These are phyloP conservation scores for Pocillopora verrucosa DNA, from an alignment of 64 coral and sea anemone species.

Conservation along the genomic window DNA sequence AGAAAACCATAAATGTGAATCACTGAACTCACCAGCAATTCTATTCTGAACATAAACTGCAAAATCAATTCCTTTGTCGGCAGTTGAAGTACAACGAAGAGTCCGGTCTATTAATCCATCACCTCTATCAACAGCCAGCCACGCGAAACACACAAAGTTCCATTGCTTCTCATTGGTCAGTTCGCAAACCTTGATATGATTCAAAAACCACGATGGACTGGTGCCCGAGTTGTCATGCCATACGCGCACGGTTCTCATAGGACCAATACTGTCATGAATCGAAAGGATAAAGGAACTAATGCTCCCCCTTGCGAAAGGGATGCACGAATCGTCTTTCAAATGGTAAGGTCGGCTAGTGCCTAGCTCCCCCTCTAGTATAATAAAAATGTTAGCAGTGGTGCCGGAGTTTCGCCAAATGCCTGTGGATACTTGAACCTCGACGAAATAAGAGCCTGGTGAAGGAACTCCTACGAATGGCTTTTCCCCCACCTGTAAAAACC, in stretches of 20 bases:
- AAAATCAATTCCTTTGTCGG: slow-evolving; percentile 12
- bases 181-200: slow-evolving; percentile 7
- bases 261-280: slow-evolving; percentile 10
- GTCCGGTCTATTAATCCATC: slow-evolving; percentile 38
- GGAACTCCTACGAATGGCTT: slow-evolving; percentile 36
- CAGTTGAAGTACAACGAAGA: neutral
- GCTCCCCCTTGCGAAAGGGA: slow-evolving; percentile 52
- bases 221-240: slow-evolving; percentile 59
- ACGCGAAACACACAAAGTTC: slow-evolving; percentile 29
- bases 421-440: slow-evolving; percentile 36
- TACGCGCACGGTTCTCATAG: slow-evolving; percentile 35
- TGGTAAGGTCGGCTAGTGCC: slow-evolving; percentile 8
- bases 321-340: slow-evolving; percentile 16
- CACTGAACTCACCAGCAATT: slow-evolving; percentile 27
- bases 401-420: slow-evolving; percentile 56
- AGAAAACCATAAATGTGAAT: slow-evolving; percentile 53
- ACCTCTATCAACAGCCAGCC: slow-evolving; percentile 58
- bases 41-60: slow-evolving; percentile 11
- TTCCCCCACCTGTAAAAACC: slow-evolving; percentile 29
- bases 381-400: slow-evolving; percentile 43
- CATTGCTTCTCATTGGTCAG: neutral
- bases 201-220: slow-evolving; percentile 57
- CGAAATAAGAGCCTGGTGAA: neutral
- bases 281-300: slow-evolving; percentile 21
- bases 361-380: slow-evolving; percentile 30